Percentiles rank a stretch among this genome's conserved stretches.
Conservation (phyloP, 2,888 invertebrate species). For the Xestia rhomboidea region DNA sequence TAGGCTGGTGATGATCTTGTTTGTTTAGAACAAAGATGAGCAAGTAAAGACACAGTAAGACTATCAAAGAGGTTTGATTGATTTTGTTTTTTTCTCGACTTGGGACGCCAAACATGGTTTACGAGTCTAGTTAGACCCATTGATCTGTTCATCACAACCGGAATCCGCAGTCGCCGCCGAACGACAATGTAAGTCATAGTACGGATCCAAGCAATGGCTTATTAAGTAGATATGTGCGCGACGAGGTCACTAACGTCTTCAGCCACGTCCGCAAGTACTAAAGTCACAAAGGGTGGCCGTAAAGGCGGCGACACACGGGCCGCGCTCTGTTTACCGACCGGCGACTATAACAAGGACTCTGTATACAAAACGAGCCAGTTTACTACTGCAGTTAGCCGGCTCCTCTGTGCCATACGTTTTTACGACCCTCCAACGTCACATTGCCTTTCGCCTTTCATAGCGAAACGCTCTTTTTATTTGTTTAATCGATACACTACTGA, state of each 20-base stretch:
- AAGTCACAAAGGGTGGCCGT: conserved; percentile 86
- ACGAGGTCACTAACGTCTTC: conserved; percentile 77
- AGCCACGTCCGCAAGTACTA: conserved; percentile 82
- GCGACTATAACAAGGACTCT: conserved; percentile 87
- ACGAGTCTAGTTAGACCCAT: conserved; percentile 47
- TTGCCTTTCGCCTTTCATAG: conserved; percentile 89
- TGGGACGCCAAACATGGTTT: conserved; percentile 27
- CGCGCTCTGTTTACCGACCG: conserved; percentile 86
- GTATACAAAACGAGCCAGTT: conserved; percentile 89
- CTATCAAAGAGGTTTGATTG: neutral
- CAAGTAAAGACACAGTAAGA: neutral
- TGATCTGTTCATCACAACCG: conserved; percentile 36
- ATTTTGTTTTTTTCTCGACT: neutral
- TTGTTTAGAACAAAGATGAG: no score
- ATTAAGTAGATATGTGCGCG: conserved; percentile 69
- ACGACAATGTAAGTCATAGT: conserved; percentile 34
- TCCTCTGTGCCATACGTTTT: conserved; percentile 89
- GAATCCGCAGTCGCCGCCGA: conserved; percentile 57
- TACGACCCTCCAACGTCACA: conserved; percentile 88
- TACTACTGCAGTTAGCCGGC: conserved; percentile 89
- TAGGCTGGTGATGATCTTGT: no score
- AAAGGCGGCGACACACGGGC: conserved; percentile 89
- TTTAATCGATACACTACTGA: conserved; percentile 89
- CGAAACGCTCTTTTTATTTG: conserved; percentile 89
- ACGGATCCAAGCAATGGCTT: conserved; percentile 67